Base-by-base conservation (phyloP, 1,140 invertebrate species). In the Polypedilum vanderplanki region DNA sequence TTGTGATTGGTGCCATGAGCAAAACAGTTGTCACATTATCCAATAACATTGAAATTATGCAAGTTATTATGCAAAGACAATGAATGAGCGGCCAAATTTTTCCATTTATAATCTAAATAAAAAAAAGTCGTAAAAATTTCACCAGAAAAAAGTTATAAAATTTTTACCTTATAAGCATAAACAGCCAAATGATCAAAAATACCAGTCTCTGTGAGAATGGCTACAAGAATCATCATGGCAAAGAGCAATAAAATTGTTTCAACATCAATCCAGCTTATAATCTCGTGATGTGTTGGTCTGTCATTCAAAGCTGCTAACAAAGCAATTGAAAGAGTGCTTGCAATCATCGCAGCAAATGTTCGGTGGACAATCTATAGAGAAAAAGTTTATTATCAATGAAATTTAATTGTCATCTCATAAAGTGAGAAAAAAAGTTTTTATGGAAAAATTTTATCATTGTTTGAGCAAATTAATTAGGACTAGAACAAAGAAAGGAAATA, bases 161-260 rank as follows among this genome's bases (percentile, higher is more conserved):
- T 20, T 75, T 41, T 80, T 80, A 88, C 87, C 81, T 88, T 88
- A 74, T 87, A 91, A 20, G 91, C 90, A 77, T 88, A 82, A 2
- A 92, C 88, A 3, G 92, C 90, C 74, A 90, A 81, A 78, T 90
- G 93, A 83, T 93, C 91, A 77, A 94, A 94, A 77, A 93, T 85
- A 1, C 92, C 92, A 7, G 91, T 93, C 79, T 93, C 91, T 0
- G 90, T 89, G 1, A 94, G 83, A 74, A 93, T 88, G 0, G 89
- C 87, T 0, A 94, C 92, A 3, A 93, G 80, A 1, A 92, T 86
- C 92, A 94, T 94, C 92, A 94, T 94, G 3, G 91, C 90, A 80
- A 94, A 93, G 3, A 94, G 82, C 12, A 94, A 79, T n/a, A 90
- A 83, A 1, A 93, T 78, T 0, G 92, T 91, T 79, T 94, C 92